Evolutionary conservation across 2,888 invertebrate species (phyloP).

Genomic region (Dimorphilus gyrociliatus): DNA sequence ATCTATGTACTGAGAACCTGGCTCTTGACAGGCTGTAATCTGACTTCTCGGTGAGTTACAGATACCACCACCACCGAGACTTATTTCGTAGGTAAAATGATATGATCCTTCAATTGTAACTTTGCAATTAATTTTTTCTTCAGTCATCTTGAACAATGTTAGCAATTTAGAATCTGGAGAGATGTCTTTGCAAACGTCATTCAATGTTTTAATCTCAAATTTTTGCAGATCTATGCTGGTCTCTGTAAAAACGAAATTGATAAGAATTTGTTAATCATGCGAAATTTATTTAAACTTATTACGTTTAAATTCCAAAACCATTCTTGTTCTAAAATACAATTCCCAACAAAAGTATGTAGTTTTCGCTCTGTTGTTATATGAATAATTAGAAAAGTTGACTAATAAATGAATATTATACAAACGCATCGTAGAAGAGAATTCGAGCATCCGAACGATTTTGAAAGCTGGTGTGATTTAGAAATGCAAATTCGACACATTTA

Average conservation of each 20-base stretch:
- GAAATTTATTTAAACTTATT: too few species aligned
- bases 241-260: too few species aligned
- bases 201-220: conserved; percentile 3
- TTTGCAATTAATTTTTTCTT: conserved; percentile 29
- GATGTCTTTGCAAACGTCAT: conserved; percentile 8
- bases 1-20: conserved; percentile 86
- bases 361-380: too few species aligned
- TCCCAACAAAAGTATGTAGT: too few species aligned
- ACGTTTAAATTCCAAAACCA: conserved; percentile 12
- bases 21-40: conserved; percentile 81
- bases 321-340: conserved; percentile 10
- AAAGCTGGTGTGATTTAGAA: conserved; percentile 8
- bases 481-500: conserved; percentile 6
- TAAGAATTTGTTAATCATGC: too few species aligned
- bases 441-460: conserved; percentile 13
- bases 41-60: conserved; percentile 70
- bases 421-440: conserved; percentile 11
- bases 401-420: not conserved
- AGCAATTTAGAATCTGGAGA: conserved; percentile 6
- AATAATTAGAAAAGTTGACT: not conserved
- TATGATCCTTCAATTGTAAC: conserved; percentile 34
- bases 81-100: conserved; percentile 32
- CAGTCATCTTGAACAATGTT: conserved; percentile 14
- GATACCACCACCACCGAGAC: conserved; percentile 31
- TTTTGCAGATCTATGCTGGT: too few species aligned